phyloP scores from a whole-genome alignment of 2,113 vertebrate species.

The Hemichromis elongatus region DNA sequence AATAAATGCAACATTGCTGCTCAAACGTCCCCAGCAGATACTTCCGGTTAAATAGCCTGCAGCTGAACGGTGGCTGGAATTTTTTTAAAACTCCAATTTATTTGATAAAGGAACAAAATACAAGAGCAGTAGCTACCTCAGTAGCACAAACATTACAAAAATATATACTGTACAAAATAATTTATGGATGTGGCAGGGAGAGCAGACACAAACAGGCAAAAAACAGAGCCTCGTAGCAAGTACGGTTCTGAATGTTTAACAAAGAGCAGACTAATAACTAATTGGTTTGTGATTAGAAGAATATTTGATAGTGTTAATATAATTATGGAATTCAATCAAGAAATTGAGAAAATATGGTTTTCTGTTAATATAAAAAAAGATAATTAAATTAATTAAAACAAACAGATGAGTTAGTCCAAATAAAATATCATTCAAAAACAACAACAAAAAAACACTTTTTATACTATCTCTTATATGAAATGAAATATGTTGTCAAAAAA shows the following conservation, averaged over 20 bases:
- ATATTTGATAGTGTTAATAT: neutral
- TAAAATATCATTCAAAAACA: no score
- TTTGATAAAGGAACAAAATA: neutral
- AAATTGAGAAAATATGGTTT: neutral
- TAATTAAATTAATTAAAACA: neutral
- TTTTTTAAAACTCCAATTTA: neutral
- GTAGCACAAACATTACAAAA: neutral
- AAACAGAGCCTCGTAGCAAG: fast-evolving
- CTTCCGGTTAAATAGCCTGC: neutral
- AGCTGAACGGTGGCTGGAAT: neutral
- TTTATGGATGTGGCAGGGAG: neutral
- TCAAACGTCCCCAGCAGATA: fast-evolving
- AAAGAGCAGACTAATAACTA: neutral
- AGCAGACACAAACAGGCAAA: neutral
- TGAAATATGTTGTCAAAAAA: no score
- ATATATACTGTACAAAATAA: fast-evolving
- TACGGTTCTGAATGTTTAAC: fast-evolving
- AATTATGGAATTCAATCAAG: fast-evolving
- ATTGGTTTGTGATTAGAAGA: neutral
- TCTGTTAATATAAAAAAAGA: neutral
- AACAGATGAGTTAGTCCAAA: no score
- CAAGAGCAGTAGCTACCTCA: neutral
- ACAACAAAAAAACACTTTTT: no score
- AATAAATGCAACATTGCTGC: conserved; percentile 8
- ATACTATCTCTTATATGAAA: no score